Evolutionary conservation across 2,888 invertebrate genomes (phyloP), one percentile per base, ranked within the genome.

Genomic region (Myathropa florea): DNA sequence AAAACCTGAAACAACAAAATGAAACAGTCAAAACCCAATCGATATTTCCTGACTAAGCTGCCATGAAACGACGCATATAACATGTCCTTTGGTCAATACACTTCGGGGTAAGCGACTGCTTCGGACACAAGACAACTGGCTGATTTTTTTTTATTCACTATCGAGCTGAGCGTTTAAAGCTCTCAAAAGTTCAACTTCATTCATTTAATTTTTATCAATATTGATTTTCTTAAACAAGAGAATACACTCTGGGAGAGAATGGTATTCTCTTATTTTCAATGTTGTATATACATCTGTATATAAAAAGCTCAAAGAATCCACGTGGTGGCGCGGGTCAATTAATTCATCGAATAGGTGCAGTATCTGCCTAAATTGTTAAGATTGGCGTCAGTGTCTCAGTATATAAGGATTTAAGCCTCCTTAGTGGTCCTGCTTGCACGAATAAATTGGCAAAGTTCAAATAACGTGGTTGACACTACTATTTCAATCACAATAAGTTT

Each of bases 201-300:
- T 86, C 86, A 83, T 83, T 75, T 79, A 79, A 79, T 71, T 83
- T 86, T 83, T 65, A 83, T 70, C 64, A 83, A 82, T 86, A 86
- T 86, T 83, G 86, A 86, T 86, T 86, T 86, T 82, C 75, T 60
- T 24, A 61, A 14, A 33, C 14, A 33, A 53, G 72, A 78, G 65
- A 57, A 59, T 46, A 63, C 39, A 59, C 71, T 75, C 39, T 61
- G 59, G 39, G 77, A 85, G 85, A 70, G 67, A 24, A 21, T 59
- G 12, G 18, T 2, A 60, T 55, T 80, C 10, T 75, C 55, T 21
- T 10, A 14, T 14, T 60, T 28, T 21, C 18, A 6, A 6, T 26
- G 57, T 26, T 65, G 24, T 83, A 67, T 46, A 30, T 57, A 6
- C 70, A 12, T 30, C 63, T 79, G 14, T 65, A 82, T 24, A 61